Base-by-base conservation (phyloP, 1,140 invertebrate species). In the Papilio machaon region DNA sequence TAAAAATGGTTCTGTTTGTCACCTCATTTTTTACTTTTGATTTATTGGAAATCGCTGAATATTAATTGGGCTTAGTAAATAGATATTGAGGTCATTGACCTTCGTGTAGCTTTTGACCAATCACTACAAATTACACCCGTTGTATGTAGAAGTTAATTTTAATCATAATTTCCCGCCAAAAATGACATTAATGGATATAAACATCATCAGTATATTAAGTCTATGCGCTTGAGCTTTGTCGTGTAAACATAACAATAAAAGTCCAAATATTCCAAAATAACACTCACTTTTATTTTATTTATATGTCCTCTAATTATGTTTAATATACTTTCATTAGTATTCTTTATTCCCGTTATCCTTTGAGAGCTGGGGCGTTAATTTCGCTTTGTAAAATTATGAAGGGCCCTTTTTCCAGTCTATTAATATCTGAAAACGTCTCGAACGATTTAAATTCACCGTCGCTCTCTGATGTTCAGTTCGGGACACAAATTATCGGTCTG, bases 401-500 rank as follows among this genome's bases (percentile, higher is more conserved):
- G 76, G 76, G 78, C 80, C 80, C 80, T 82, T 75, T 80, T 81
- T 78, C 75, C 79, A 47, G 76, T 81, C 81, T 87, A 85, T 87
- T 84, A 83, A 81, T 84, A 82, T 73, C 77, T 82, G 76, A 81
- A 85, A 90, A 90, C 85, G 88, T 88, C 85, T 90, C 87, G 81
- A 89, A 88, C 86, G 85, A 91, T 93, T 91, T 92, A 90, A 89
- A 88, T 91, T 89, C 85, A 88, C 81, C 86, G 85, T 92, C 83
- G 84, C 87, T 30, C 84, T 92, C 80, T 90, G 90, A 91, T 90
- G 88, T 92, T 89, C 85, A 86, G 88, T 91, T 90, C 87, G 87
- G 86, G 85, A 90, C 90, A 92, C 91, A 92, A 92, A 93, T 94
- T 94, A 94, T 93, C 93, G 91, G 89, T 85, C 90, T 80, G 88